A percentile compares a stretch with the other conserved stretches of the same genome.
These are phyloP conservation scores for Crocallis elinguaria DNA, from an alignment of 2,888 invertebrate genomes.

Conservation along the genomic window DNA sequence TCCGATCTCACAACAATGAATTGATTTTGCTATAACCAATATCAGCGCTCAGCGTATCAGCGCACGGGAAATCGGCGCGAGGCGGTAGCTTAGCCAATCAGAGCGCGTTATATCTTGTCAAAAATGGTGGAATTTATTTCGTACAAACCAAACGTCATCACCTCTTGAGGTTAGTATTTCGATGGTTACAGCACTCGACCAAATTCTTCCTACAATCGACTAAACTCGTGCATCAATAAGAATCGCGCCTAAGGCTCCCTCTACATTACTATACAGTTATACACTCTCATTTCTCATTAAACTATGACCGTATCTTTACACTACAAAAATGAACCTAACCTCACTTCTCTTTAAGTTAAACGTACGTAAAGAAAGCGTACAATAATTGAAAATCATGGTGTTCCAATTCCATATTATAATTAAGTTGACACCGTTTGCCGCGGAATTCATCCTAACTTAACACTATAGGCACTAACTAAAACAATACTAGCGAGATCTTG, in stretches of 20 bases:
- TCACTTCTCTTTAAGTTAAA: slow-evolving; percentile 38
- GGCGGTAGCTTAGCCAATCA: too few species aligned
- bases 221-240: slow-evolving; percentile 18
- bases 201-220: slow-evolving; percentile 25
- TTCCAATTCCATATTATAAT: slow-evolving; percentile 38
- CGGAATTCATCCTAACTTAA: slow-evolving; percentile 76
- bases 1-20: too few species aligned
- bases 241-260: slow-evolving; percentile 52
- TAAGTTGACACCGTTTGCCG: slow-evolving; percentile 56
- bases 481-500: slow-evolving; percentile 82
- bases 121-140: too few species aligned
- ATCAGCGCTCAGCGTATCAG: slow-evolving; percentile 19
- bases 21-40: too few species aligned
- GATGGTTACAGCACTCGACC: too few species aligned
- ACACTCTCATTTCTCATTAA: slow-evolving; percentile 46
- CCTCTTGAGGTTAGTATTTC: too few species aligned
- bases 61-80: too few species aligned
- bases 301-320: slow-evolving; percentile 50
- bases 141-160: too few species aligned
- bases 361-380: slow-evolving; percentile 53
- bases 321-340: slow-evolving; percentile 60
- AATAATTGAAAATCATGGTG: slow-evolving; percentile 54
- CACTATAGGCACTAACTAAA: slow-evolving; percentile 81
- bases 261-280: slow-evolving; percentile 44
- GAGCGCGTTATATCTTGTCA: too few species aligned